Base-by-base conservation (phyloP, 1,140 invertebrate species). In the Druon quercuslanigerum region DNA sequence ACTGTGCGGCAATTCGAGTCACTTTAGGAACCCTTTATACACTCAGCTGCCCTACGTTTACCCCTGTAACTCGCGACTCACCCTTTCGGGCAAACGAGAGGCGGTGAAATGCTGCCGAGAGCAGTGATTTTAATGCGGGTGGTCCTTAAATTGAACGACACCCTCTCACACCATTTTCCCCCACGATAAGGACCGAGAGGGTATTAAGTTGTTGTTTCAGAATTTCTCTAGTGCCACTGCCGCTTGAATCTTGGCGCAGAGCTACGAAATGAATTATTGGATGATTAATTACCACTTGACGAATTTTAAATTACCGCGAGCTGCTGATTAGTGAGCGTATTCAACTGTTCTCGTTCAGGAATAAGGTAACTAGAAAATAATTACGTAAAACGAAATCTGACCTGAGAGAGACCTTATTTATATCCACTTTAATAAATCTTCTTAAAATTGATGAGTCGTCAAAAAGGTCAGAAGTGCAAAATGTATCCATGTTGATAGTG, bases 21-120 rank as follows among this genome's bases (percentile, higher is more conserved):
- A 90, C 90, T 90, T 90, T 90, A 87, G 85, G 81, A 89, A 90
- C 90, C 89, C 89, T 90, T 91, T 90, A 89, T 90, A 87, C 82
- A 90, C 88, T 88, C 75, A 79, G 74, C 79, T 71, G 77, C 72
- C 72, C 80, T 78, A 72, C 71, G 78, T 79, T 79, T 76, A 72
- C 74, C 54, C 75, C 79, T 33, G 40, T 46, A 33, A 46, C 25
- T 51, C 17, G 72, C 52, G 52, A 75, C 20, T 75, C 19, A 81
- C 79, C 78, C 77, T 74, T 82, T 82, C 73, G 78, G 76, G 71
- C 79, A 82, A 84, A 84, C 80, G 80, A 75, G 73, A 80, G 77
- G 83, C 81, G 82, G 80, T 71, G 71, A 73, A 83, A 85, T 72
- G 70, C 79, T 77, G 77, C 66, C 77, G 66, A 70, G 73, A 82